phyloP scores from a whole-genome alignment of 2,797 vertebrate genomes.

The Gallinago nigripennis region DNA sequence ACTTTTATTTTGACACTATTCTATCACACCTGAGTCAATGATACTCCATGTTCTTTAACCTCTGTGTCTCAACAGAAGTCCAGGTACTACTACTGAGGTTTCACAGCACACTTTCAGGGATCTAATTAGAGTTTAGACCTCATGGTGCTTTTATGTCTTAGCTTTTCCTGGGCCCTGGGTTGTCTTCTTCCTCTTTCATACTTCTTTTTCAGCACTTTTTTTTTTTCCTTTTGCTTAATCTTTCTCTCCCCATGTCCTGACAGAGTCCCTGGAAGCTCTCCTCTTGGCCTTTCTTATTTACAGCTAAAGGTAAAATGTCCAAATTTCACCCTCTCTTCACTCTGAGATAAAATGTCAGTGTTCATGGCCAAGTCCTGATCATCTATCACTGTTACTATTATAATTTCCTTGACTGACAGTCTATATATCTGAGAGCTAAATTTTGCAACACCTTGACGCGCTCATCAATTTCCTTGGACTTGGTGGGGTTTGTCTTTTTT shows the following conservation, averaged over 20 bases:
- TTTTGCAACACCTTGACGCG: neutral
- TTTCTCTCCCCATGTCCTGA: neutral
- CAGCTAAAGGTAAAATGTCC: neutral
- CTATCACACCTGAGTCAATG: fast-evolving
- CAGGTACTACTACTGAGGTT: fast-evolving
- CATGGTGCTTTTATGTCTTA: fast-evolving
- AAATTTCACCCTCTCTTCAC: neutral
- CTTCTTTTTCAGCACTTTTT: neutral
- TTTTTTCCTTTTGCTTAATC: neutral
- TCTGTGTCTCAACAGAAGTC: neutral
- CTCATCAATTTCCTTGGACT: neutral
- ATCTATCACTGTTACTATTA: neutral
- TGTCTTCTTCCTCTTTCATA: neutral
- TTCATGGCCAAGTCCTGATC: neutral
- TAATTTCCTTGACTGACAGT: neutral
- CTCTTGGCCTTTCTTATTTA: neutral
- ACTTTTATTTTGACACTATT: neutral
- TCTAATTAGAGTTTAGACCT: neutral
- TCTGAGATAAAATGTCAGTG: neutral
- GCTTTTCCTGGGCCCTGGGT: neutral
- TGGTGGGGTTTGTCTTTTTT: neutral
- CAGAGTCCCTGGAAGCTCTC: neutral
- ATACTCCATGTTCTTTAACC: neutral
- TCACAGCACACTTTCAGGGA: neutral
- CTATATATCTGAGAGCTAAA: neutral